phyloP scores from a whole-genome alignment of 1,140 invertebrate genomes.

The Chymomyza costata region DNA sequence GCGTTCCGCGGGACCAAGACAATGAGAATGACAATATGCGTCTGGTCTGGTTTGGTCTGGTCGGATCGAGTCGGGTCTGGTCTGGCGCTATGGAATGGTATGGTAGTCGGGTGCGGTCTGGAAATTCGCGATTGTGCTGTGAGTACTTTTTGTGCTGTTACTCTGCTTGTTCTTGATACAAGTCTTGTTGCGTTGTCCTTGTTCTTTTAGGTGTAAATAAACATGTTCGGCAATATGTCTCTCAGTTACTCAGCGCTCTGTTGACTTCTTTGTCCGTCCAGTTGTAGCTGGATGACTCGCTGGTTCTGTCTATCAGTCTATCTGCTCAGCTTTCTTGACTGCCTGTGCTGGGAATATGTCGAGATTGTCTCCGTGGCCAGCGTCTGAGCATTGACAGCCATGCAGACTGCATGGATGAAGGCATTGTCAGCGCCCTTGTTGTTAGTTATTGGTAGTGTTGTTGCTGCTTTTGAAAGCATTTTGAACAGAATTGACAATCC shows the following conservation, averaged over 20 bases:
- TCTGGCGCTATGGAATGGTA: conserved; percentile 6
- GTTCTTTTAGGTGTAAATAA: conserved; percentile 59
- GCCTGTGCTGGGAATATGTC: conserved; percentile 13
- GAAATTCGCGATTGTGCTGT: conserved; percentile 1
- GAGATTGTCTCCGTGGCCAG: conserved; percentile 27
- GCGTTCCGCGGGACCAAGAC: conserved; percentile 4
- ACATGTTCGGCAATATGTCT: conserved; percentile 64
- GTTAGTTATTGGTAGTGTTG: conserved; percentile 1
- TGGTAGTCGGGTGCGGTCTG: conserved; percentile 9
- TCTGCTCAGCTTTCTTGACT: conserved; percentile 21
- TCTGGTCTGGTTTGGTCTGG: conserved; percentile 23
- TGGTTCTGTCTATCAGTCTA: conserved; percentile 1
- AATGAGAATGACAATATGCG: conserved; percentile 42
- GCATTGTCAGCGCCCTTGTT: conserved; percentile 16
- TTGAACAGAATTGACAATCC: too few relatives aligned
- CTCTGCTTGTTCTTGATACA: conserved; percentile 5
- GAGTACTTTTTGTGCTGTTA: conserved; percentile 9
- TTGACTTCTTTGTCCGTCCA: conserved; percentile 29
- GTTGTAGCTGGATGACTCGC: neutral
- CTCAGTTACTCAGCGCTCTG: conserved; percentile 19
- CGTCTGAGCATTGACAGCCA: neutral
- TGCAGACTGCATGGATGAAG: conserved; percentile 9
- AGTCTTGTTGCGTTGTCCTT: conserved; percentile 31
- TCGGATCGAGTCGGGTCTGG: too few relatives aligned
- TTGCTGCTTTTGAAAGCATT: conserved; percentile 9